Base-by-base conservation (phyloP, 2,113 vertebrate species). In the Rhea americana region DNA sequence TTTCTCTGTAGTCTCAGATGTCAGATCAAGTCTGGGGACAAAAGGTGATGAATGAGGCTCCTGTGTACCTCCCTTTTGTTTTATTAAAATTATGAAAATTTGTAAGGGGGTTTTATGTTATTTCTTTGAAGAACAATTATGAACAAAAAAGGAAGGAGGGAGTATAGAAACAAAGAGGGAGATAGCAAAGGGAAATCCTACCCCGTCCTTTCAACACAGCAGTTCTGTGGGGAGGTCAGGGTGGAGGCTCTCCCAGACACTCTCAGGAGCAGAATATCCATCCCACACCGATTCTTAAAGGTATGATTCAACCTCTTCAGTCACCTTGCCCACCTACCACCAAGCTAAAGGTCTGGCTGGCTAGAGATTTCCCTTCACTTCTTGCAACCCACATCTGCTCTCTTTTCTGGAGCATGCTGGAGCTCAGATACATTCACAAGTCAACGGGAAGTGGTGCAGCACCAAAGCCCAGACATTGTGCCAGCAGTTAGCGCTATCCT, bases 11-110 rank as follows among this genome's bases (percentile, higher is more conserved):
- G 77, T 95, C 93, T 95, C 90, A 91, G 62, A 90, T 88, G 90
- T 91, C 93, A 96, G 91, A 96, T 95, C 94, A 88, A 78, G 73
- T 62, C 76, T 68, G 50, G 83, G 89, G 93, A 95, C 96, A 95
- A 95, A 96, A 93, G 77, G 82, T 88, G 80, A 94, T 86, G 90
- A 94, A 95, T 65, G 90, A 90, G 77, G 50, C 71, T 68, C 32
- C 61, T 56, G 56, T 18, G 68, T 58, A 86, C 28, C 77, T 90
- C 88, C 37, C 48, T 94, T 94, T 90, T 61, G 61, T 82, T 95
- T 58, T 68, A 50, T 22, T n/a, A 66, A 72, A 90, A 86, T 50
- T 67, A 84, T 61, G 25, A 74, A 94, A 86, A 87, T 43, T 65
- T 53, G 12, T 35, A 63, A 67, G 24, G 28, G 20, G 7, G 1